Evolutionary conservation across 2,888 invertebrate genomes (phyloP), one percentile per base, ranked within the genome.

Genomic region (Acanthosepion pharaonis): DNA sequence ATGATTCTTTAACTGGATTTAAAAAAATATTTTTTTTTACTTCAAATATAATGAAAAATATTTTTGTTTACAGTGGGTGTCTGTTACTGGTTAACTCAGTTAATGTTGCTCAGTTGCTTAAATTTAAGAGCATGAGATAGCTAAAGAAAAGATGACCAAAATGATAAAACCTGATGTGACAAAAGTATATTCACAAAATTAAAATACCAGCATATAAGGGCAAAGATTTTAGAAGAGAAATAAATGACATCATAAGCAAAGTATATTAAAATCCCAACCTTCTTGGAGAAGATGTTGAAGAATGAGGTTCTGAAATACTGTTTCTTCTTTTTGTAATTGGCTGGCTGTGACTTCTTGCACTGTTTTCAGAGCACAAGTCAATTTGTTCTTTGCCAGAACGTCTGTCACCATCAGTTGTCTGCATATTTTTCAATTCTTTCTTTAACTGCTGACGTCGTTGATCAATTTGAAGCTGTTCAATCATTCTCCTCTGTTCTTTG

Each of bases 391-490:
- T 6, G 92, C 94, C 2, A 96, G 95, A 53, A 96, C 95, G 94
- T 95, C 94, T 95, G 95, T 91, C 96, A 95, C 51, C 94, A 94
- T 92, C 95, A 94, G 93, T 95, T 94, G 92, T 95, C 95, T 93
- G 95, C 95, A 91, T 8, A 51, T 25, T 25, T 94, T 42, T 55
- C 20, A 42, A 28, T 42, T 91, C n/a, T 5, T n/a, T 20, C 23
- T 42, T 94, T 33, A 92, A n/a, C 49, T 92, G 6, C 28, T 92
- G 95, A 28, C 94, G 94, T 33, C 95, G 94, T 53, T 95, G 95
- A 28, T 95, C 95, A 94, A 95, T 97, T 95, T 96, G 96, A 33
- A 97, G 95, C 48, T 97, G 97, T 94, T 97, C 96, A 53, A 97
- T 97, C 95, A 97, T 94, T 94, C 96, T 94, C 94, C 96, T 95